Conservation (phyloP, 1,140 invertebrate species). For the Helicoverpa armigera region DNA sequence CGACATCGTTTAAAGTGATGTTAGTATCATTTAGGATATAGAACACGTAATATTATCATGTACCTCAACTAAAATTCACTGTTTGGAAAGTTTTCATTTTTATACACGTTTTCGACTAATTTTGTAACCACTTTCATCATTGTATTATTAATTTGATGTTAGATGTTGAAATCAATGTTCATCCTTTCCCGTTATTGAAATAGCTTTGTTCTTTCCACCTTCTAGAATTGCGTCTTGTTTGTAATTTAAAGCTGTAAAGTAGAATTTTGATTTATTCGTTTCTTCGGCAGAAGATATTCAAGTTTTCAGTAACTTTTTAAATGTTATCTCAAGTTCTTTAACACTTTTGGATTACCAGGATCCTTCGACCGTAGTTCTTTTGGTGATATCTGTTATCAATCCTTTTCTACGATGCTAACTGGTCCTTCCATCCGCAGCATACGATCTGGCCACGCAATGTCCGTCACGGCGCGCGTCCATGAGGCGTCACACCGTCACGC, state of each 20-base stretch:
- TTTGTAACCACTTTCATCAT: conserved; percentile 23
- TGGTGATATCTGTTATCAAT: not conserved
- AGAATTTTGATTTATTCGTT: not conserved
- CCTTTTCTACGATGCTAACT: not conserved
- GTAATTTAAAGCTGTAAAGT: not conserved
- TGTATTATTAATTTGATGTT: conserved; percentile 10
- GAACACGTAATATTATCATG: not conserved
- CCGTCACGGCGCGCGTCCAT: conserved; percentile 89
- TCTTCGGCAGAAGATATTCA: not conserved
- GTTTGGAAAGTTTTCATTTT: not conserved
- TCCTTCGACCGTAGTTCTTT: not conserved
- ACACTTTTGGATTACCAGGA: too few relatives aligned
- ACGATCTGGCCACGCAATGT: conserved; percentile 93
- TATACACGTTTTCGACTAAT: conserved; percentile 33
- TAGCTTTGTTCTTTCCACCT: too few relatives aligned
- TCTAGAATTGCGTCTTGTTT: not conserved
- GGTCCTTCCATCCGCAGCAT: conserved; percentile 85
- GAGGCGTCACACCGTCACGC: conserved; percentile 91
- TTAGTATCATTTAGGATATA: conserved; percentile 32
- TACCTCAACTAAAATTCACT: conserved; percentile 35
- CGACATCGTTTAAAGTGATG: not conserved
- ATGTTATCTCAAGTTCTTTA: too few relatives aligned
- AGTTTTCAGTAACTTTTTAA: not conserved
- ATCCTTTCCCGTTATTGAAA: not conserved
- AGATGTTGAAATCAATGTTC: not conserved